Percentiles rank a stretch among this genome's conserved stretches.
Conservation (phyloP, 2,113 vertebrate species). For the Ciconia maguari region DNA sequence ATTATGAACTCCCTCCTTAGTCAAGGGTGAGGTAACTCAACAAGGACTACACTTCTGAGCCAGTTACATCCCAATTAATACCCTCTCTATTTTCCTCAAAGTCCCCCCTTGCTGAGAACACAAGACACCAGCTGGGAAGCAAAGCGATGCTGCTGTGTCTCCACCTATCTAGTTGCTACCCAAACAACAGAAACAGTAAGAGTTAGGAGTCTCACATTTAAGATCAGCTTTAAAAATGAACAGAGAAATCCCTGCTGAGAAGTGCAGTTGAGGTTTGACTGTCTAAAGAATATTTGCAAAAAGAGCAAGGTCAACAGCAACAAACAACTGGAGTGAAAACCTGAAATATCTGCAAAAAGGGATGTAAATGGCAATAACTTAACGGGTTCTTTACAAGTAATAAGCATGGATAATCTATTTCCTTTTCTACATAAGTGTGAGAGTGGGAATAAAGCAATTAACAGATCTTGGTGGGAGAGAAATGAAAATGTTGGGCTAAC, state of each 20-base stretch:
- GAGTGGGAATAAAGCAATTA: background rate
- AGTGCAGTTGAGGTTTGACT: conserved; percentile 30
- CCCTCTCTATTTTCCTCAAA: conserved; percentile 31
- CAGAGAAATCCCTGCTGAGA: conserved; percentile 55
- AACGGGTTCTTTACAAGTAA: background rate
- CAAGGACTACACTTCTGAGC: conserved; percentile 14
- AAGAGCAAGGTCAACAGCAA: conserved; percentile 33
- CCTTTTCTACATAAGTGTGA: background rate
- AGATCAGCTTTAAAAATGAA: conserved; percentile 64
- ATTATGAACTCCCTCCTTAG: background rate
- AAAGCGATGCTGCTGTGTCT: conserved; percentile 54
- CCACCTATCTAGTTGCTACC: conserved; percentile 72
- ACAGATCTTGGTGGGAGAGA: background rate
- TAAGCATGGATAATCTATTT: background rate
- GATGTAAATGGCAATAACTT: background rate
- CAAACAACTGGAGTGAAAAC: background rate
- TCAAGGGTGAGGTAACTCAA: background rate
- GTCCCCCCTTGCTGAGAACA: conserved; percentile 49
- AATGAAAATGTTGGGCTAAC: background rate
- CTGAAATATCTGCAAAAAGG: background rate
- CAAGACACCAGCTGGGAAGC: conserved; percentile 67
- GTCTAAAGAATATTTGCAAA: conserved; percentile 3
- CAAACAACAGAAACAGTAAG: conserved; percentile 69
- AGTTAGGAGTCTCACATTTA: conserved; percentile 51
- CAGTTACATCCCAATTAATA: conserved; percentile 56